A percentile compares a stretch with the other conserved stretches of the same genome.
phyloP scores from a whole-genome alignment of 2,888 invertebrate species.

The Sminthurinus aureus region DNA sequence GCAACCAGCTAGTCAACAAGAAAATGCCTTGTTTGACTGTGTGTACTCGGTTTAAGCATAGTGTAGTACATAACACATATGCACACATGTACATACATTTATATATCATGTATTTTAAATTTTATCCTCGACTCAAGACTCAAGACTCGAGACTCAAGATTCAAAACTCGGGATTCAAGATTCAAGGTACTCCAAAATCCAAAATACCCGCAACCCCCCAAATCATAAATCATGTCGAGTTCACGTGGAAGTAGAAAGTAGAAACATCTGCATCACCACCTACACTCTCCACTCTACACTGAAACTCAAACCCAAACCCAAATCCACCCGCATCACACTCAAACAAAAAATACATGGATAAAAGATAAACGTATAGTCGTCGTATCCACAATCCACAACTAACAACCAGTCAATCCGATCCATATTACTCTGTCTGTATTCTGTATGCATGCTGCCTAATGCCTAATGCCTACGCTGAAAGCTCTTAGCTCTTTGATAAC shows the following conservation, averaged over 20 bases:
- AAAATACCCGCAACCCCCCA: neutral
- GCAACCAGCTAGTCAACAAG: neutral
- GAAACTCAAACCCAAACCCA: neutral
- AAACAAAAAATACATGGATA: too few species aligned
- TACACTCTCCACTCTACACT: neutral
- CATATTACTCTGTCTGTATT: too few species aligned
- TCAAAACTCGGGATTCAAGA: neutral
- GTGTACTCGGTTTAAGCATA: neutral
- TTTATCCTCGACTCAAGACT: too few species aligned
- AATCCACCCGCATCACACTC: slow-evolving; percentile 1
- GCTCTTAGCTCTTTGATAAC: too few species aligned
- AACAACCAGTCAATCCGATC: too few species aligned
- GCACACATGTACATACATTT: too few species aligned
- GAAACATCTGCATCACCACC: neutral
- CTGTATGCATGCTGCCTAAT: too few species aligned
- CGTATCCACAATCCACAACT: too few species aligned
- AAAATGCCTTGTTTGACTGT: neutral
- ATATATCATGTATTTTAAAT: too few species aligned
- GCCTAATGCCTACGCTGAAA: too few species aligned
- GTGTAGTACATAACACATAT: too few species aligned
- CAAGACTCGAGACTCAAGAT: neutral
- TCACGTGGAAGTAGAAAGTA: slow-evolving; percentile 15
- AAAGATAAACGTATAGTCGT: too few species aligned
- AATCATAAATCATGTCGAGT: slow-evolving; percentile 18
- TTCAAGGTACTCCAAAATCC: slow-evolving; percentile 12